Conservation (phyloP, 2,888 invertebrate genomes). For the Papilio protenor region DNA sequence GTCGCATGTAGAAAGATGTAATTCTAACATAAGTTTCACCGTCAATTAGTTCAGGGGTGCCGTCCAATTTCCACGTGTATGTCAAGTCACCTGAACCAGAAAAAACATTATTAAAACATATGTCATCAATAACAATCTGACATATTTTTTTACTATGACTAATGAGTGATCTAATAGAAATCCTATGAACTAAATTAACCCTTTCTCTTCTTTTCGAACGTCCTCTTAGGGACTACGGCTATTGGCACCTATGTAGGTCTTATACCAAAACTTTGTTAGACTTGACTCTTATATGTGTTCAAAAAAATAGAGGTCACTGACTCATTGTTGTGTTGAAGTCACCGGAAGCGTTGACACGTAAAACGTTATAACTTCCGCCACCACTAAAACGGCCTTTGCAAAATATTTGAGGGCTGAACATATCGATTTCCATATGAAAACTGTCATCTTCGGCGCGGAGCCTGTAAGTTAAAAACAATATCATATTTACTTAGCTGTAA, state of each 20-base stretch:
- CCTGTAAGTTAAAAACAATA: conserved; percentile 55
- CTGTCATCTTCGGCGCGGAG: conserved; percentile 82
- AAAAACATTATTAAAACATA: too few relatives aligned
- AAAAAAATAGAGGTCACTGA: conserved; percentile 63
- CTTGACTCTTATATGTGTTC: background rate
- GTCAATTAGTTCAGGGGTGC: conserved; percentile 82
- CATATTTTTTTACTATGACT: too few relatives aligned
- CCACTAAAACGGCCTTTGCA: conserved; percentile 86
- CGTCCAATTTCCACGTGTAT: conserved; percentile 83
- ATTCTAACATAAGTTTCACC: conserved; percentile 83
- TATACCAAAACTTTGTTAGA: background rate
- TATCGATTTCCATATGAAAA: conserved; percentile 84
- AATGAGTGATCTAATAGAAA: too few relatives aligned
- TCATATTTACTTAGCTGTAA: background rate
- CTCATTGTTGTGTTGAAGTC: conserved; percentile 85
- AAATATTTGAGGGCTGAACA: conserved; percentile 81
- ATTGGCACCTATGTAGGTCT: background rate
- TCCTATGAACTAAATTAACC: too few relatives aligned
- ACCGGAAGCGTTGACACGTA: conserved; percentile 86
- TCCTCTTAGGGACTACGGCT: background rate
- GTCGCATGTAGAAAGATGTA: conserved; percentile 85
- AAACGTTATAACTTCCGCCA: conserved; percentile 85
- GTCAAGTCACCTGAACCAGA: conserved; percentile 78
- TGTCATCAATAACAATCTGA: too few relatives aligned
- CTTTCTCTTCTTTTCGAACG: too few relatives aligned